Percentiles rank a stretch among this genome's conserved stretches.
Evolutionary conservation across 1,140 invertebrate genomes (phyloP).

Genomic region (Drosophila orena): DNA sequence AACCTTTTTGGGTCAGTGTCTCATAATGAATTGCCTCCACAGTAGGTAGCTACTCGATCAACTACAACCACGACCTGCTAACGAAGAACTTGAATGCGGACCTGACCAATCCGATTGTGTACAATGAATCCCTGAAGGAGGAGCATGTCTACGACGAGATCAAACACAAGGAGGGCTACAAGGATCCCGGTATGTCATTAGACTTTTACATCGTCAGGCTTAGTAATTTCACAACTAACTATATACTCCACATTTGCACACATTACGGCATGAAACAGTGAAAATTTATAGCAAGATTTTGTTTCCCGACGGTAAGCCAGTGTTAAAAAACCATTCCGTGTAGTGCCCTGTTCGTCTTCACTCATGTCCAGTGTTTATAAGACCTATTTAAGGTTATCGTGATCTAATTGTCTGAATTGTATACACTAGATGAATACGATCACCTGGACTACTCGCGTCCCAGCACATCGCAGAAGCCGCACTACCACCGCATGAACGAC

Average conservation of each 20-base stretch:
- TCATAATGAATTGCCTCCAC: conserved; percentile 18
- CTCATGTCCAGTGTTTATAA: conserved; percentile 33
- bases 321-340: conserved; percentile 16
- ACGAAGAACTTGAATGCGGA: conserved; percentile 94
- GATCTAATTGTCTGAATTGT: background rate
- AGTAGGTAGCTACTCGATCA: conserved; percentile 85
- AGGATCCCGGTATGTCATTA: conserved; percentile 85
- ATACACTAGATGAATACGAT: conserved; percentile 89
- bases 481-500: conserved; percentile 89
- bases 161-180: conserved; percentile 90
- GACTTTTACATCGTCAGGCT: background rate
- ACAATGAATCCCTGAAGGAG: conserved; percentile 89
- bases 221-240: conserved; percentile 19
- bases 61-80: conserved; percentile 87
- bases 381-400: background rate
- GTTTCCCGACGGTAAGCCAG: conserved; percentile 80
- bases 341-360: conserved; percentile 25
- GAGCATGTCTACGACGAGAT: conserved; percentile 97
- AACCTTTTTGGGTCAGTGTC: background rate
- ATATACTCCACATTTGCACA: conserved; percentile 55
- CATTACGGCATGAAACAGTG: conserved; percentile 60
- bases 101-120: conserved; percentile 93
- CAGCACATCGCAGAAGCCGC: conserved; percentile 91
- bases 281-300: conserved; percentile 83
- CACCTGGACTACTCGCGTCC: conserved; percentile 94